Percentiles rank a stretch among this genome's conserved stretches.
Conservation (phyloP, 1,140 invertebrate species). For the Semibalanus balanoides region DNA sequence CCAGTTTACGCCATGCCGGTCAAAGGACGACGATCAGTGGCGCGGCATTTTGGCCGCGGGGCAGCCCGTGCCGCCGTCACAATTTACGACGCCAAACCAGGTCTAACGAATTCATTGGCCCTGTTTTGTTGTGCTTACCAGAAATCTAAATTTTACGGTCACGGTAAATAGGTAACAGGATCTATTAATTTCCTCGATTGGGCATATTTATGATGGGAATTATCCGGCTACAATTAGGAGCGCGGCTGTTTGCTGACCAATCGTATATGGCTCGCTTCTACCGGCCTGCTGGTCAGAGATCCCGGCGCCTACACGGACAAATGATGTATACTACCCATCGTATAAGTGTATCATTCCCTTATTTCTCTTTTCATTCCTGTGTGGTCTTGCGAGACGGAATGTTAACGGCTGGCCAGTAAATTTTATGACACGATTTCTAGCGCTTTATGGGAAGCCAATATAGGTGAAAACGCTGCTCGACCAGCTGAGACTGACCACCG, state of each 20-base stretch:
- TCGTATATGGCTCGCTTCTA: not conserved
- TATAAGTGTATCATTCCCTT: not conserved
- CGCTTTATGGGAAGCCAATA: not conserved
- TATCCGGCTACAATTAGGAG: not conserved
- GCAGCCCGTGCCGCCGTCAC: not conserved
- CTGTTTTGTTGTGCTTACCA: not conserved
- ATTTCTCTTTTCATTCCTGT: not conserved
- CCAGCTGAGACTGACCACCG: not conserved
- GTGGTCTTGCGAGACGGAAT: constrained; percentile 1
- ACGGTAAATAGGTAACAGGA: not conserved
- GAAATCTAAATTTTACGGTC: not conserved
- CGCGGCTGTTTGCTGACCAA: not conserved
- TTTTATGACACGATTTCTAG: constrained; percentile 2
- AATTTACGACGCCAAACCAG: not conserved
- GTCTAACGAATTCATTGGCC: not conserved
- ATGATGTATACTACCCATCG: not conserved
- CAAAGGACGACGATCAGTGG: too few species aligned
- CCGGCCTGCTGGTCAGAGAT: too few species aligned
- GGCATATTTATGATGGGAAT: not conserved
- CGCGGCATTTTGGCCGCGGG: too few species aligned
- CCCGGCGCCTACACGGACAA: not conserved
- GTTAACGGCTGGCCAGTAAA: not conserved
- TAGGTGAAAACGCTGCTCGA: not conserved
- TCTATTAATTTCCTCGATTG: not conserved
- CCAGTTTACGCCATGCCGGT: too few species aligned